Conservation (phyloP, 2,797 vertebrate genomes). For the Gouania willdenowi region DNA sequence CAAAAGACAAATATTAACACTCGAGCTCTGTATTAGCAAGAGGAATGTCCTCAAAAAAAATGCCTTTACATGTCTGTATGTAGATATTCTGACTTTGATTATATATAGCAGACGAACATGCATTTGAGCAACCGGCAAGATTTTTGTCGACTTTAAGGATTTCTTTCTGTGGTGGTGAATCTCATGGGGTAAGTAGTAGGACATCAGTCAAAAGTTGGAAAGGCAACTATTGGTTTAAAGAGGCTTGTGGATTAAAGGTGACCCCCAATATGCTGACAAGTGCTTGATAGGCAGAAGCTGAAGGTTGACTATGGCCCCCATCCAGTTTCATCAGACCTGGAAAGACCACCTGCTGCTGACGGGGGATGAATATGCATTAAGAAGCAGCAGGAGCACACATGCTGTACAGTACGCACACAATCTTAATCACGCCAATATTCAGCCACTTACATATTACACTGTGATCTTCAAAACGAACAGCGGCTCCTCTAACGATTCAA, state of each 20-base stretch:
- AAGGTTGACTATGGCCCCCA: conserved; percentile 33
- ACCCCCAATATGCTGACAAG: conserved; percentile 35
- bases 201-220: not conserved
- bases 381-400: conserved; percentile 17
- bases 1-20: not conserved
- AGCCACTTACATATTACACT: conserved; percentile 2
- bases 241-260: conserved; percentile 33
- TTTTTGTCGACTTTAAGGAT: not conserved
- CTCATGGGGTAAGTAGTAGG: not conserved
- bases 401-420: conserved; percentile 7
- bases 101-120: too few species aligned
- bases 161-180: not conserved
- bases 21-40: not conserved
- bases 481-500: conserved; percentile 4
- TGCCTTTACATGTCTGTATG: too few species aligned
- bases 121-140: too few species aligned
- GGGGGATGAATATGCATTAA: conserved; percentile 68
- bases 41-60: too few species aligned
- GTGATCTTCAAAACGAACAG: conserved; percentile 10
- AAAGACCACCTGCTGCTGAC: conserved; percentile 49
- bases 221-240: not conserved
- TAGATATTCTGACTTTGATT: too few species aligned
- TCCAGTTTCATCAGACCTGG: conserved; percentile 20
- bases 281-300: conserved; percentile 44
- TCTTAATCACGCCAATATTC: conserved; percentile 7